Base-by-base conservation (phyloP, 2,888 invertebrate species). In the Melipona bicolor region DNA sequence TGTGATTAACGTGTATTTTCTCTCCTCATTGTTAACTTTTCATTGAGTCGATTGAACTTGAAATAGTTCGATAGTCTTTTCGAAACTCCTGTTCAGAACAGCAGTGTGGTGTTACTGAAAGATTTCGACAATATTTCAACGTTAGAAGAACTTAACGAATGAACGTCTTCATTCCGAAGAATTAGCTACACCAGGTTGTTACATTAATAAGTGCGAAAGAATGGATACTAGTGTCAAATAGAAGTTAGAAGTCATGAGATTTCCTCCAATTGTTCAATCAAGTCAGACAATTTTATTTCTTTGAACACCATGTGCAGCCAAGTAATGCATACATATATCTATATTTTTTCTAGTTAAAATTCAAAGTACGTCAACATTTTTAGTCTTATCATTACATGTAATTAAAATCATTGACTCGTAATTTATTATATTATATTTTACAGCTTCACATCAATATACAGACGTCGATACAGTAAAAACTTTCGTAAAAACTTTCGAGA, bases 191-290 rank as follows among this genome's bases (percentile, higher is more conserved):
- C 54, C 69, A 19, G 49, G 43, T 72, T 72, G 50, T 71, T 62
- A 67, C 54, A 54, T 59, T 75, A 69, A 79, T 80, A 64, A 79
- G 79, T 79, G 81, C 65, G 75, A 65, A 79, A 67, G 69, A 77
- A 76, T 79, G 62, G 61, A 32, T 77, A 81, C 17, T 74, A 81
- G 78, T 77, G 85, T 72, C 69, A 56, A 69, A 81, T 76, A 81
- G 75, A 77, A 81, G 87, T 82, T 89, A 91, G 91, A 93, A 92
- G 92, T 93, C 93, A 89, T 91, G 93, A 84, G 92, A 93, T 92
- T 94, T 94, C 93, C 94, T 92, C 91, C 86, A 87, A 93, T 94
- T 94, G 93, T 94, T 90, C 69, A 43, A 36, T 68, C 64, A 68
- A 69, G 17, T 49, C 19, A 27, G 36, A 69, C 36, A 17, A 73